A percentile compares a stretch with the other conserved stretches of the same genome.
These are phyloP conservation scores for Suricata suricatta DNA, from an alignment of 2,113 vertebrate genomes.

Conservation along the genomic window DNA sequence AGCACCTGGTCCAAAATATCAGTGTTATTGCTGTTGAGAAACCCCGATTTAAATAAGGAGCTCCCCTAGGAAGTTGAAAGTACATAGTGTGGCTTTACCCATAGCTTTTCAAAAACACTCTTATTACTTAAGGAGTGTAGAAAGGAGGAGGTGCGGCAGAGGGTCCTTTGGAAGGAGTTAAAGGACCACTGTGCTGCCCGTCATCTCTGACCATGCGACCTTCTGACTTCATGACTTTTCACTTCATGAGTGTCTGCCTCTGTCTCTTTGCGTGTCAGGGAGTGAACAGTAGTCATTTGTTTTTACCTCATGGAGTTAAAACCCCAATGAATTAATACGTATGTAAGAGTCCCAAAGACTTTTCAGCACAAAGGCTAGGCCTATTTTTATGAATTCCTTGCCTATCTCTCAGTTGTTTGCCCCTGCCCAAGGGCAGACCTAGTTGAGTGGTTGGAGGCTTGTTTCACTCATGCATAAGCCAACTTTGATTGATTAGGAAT, in stretches of 20 bases:
- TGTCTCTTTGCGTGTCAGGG: neutral
- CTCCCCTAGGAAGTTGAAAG: neutral
- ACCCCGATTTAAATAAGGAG: neutral
- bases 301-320: neutral
- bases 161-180: neutral
- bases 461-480: neutral
- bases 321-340: neutral
- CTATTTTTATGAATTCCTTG: neutral
- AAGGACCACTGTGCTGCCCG: neutral
- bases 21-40: neutral
- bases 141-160: accelerated
- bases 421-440: neutral
- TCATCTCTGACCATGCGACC: neutral
- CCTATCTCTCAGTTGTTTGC: neutral
- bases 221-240: neutral
- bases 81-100: neutral
- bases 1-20: neutral
- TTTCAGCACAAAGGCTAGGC: neutral
- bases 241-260: neutral
- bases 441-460: neutral
- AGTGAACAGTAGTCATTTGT: neutral
- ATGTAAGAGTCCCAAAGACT: neutral
- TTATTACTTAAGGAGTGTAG: neutral
- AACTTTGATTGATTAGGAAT: neutral
- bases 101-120: neutral